Conservation (phyloP, 2,888 invertebrate genomes). For the Ophion slaviceki region DNA sequence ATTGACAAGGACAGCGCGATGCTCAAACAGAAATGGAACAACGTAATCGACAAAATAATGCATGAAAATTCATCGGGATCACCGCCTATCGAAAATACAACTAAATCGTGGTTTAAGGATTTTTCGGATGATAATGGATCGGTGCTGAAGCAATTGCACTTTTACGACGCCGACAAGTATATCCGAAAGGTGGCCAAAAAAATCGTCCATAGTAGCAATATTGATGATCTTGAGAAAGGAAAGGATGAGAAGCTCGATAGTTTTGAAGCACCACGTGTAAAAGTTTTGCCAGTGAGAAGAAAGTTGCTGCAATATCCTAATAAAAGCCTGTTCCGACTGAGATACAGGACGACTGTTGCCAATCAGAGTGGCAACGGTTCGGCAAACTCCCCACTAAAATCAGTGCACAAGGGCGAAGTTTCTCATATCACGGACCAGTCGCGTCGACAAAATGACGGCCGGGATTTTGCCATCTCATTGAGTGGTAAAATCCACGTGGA, state of each 20-base stretch:
- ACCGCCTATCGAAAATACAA: slow-evolving; percentile 20
- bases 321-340: not conserved
- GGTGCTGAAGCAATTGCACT: slow-evolving; percentile 58
- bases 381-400: not conserved
- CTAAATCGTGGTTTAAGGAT: slow-evolving; percentile 22
- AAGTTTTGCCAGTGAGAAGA: slow-evolving; percentile 13
- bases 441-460: slow-evolving; percentile 22
- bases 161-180: slow-evolving; percentile 64
- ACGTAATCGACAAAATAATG: slow-evolving; percentile 58
- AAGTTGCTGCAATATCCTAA: slow-evolving; percentile 44
- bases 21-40: slow-evolving; percentile 54
- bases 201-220: slow-evolving; percentile 55
- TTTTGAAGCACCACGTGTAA: not conserved
- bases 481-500: slow-evolving; percentile 73
- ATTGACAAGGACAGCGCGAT: slow-evolving; percentile 31
- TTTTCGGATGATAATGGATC: slow-evolving; percentile 15
- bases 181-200: slow-evolving; percentile 60
- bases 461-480: slow-evolving; percentile 71
- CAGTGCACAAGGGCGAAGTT: not conserved
- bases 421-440: slow-evolving; percentile 20
- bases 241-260: not conserved
- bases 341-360: slow-evolving; percentile 6
- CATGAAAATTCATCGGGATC: slow-evolving; percentile 17
- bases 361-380: not conserved
- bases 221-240: slow-evolving; percentile 25